A percentile compares a stretch with the other conserved stretches of the same genome.
phyloP scores from a whole-genome alignment of 2,797 vertebrate species.

The Chaetophractus vellerosus region DNA sequence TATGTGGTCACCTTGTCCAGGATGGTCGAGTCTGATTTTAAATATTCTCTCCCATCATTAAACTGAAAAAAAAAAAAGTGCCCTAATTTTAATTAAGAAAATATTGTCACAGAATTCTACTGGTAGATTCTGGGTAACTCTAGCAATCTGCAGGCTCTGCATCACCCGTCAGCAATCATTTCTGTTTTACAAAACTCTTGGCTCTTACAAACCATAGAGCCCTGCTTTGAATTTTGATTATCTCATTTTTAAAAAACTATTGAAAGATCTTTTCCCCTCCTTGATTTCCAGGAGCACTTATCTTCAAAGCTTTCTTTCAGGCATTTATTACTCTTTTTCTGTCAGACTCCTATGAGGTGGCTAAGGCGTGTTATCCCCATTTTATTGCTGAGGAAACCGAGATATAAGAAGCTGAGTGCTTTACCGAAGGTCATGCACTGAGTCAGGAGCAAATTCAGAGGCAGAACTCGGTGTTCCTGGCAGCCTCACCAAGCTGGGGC shows the following conservation, averaged over 20 bases:
- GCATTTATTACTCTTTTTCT: background rate
- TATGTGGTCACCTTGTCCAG: background rate
- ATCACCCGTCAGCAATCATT: background rate
- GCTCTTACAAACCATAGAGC: background rate
- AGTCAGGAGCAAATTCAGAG: background rate
- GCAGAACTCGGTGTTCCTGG: background rate
- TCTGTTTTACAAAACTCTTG: background rate
- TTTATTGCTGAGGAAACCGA: constrained; percentile 58
- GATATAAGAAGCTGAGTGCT: background rate
- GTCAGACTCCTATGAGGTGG: background rate
- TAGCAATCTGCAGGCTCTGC: background rate
- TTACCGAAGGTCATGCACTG: background rate
- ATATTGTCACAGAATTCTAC: background rate
- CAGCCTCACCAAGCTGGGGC: no score
- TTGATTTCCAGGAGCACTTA: background rate
- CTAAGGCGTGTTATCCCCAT: background rate
- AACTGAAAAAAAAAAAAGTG: background rate
- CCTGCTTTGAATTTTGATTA: constrained; percentile 23
- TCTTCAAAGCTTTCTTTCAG: background rate
- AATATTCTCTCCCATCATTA: background rate
- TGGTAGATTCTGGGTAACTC: background rate
- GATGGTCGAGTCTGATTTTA: background rate
- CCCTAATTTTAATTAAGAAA: background rate
- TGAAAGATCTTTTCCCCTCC: background rate
- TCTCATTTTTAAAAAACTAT: background rate